Evolutionary conservation across 2,797 vertebrate genomes (phyloP), one percentile per base, ranked within the genome.

Genomic region (Chrosomus eos): DNA sequence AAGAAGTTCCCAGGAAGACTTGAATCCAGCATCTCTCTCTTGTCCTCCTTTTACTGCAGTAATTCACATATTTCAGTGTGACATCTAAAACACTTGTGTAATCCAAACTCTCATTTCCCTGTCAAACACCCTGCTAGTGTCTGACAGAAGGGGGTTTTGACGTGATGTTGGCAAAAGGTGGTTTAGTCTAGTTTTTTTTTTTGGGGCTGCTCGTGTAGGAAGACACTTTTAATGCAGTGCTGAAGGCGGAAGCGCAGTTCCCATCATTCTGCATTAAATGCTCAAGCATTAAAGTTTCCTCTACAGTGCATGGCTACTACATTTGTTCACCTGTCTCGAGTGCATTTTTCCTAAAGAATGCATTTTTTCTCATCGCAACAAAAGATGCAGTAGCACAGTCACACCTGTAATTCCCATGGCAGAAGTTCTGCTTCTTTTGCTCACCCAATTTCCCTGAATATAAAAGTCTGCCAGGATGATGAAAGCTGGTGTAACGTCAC

Each of bases 401-500:
- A 86, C 85, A 84, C 85, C 87, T 87, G 78, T 79, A 64, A 80
- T 83, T 84, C 80, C 86, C 58, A 40, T 18, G 5, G 28, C 45
- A 60, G 75, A 40, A n/a, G 40, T 53, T 77, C 66, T 33, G 40
- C 45, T 66, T 19, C 51, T 51, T 82, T 51, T 66, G 7, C 77
- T 83, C 67, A 77, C 87, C 86, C 90, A 91, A 91, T 93, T 92
- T 91, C 91, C 74, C 82, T 87, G 87, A 94, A 94, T 93, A 91
- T 90, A 92, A 84, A 92, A 90, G 92, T 92, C 92, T 92, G 91
- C 88, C 86, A 87, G 83, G 88, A 89, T 95, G 94, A 95, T 95
- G 95, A 93, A 94, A 95, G 88, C 82, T 85, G 2, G 83, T 90
- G 94, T 93, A 95, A 95, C 90, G 89, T 90, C 88, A 91, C 84